Evolutionary conservation across 2,888 invertebrate genomes (phyloP), one percentile per base, ranked within the genome.

Genomic region (Tipula lateralis): DNA sequence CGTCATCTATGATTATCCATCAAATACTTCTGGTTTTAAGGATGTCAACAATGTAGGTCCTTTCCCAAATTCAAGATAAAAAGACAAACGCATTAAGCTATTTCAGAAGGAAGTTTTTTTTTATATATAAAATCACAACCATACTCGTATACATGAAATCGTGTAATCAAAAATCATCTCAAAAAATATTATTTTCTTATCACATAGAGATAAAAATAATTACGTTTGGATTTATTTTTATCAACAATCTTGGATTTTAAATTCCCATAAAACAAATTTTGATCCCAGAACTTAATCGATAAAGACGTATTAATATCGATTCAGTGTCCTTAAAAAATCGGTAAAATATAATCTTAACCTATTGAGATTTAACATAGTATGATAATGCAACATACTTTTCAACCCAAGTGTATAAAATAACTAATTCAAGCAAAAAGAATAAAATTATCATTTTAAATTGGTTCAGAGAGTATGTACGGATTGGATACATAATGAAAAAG

Each of bases 401-500:
- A 66, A 66, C 66, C 66, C 24, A 66, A 66, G 24, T 24, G 9
- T 9, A 16, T 13, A 44, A 66, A 24, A 19, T 24, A 66, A 66
- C 66, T 66, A 66, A 66, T 66, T 66, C 66, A 66, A 66, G 66
- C 9, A 66, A 24, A 66, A 66, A 50, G n/a, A n/a, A n/a, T n/a
- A 66, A 66, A 24, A 66, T 66, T 66, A 66, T 66, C 66, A 66
- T 66, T 66, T 66, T 66, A 66, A 66, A 66, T 66, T 66, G 66
- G 66, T 66, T 66, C 66, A 66, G 66, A 24, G 66, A 66, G 66
- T 66, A 44, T n/a, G 44, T 66, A 44, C 16, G 44, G 3, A 66
- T 9, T 12, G 66, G 66, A 24, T 66, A 24, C 66, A 66, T 66
- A 66, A 66, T 66, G 66, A 66, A 66, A 66, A 24, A 66, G 66